A percentile compares a stretch with the other conserved stretches of the same genome.
These are phyloP conservation scores for Macaria liturata DNA, from an alignment of 2,888 invertebrate species.

Conservation along the genomic window DNA sequence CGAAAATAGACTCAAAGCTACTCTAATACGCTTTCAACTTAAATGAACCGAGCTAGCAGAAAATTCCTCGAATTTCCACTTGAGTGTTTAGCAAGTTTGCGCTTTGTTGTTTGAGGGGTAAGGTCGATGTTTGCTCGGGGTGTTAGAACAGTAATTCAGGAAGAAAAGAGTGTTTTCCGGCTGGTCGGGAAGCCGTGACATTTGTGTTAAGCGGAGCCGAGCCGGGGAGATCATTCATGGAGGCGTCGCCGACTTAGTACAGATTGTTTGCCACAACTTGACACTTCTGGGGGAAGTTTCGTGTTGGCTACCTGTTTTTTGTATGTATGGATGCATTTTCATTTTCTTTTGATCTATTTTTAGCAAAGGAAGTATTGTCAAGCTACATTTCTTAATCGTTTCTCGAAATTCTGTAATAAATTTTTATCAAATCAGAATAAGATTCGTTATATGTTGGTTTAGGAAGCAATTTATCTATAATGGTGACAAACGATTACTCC, in stretches of 20 bases:
- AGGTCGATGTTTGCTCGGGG: slow-evolving; percentile 47
- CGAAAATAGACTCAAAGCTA: slow-evolving; percentile 47
- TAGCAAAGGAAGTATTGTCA: no score
- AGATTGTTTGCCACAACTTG: slow-evolving; percentile 65
- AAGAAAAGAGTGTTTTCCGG: slow-evolving; percentile 83
- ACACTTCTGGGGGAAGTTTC: no score
- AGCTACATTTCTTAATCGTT: no score
- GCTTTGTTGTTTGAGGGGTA: slow-evolving; percentile 45
- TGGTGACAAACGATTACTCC: no score
- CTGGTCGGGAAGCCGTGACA: slow-evolving; percentile 78
- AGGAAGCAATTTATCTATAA: no score
- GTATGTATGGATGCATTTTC: no score
- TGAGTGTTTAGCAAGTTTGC: slow-evolving; percentile 33
- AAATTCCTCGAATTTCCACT: slow-evolving; percentile 76
- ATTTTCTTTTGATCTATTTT: no score
- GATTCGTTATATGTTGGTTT: no score
- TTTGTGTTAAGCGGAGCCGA: slow-evolving; percentile 79
- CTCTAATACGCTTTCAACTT: slow-evolving; percentile 51
- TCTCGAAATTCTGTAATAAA: no score
- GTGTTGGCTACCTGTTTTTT: no score
- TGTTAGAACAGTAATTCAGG: slow-evolving; percentile 66
- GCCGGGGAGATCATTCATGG: slow-evolving; percentile 76
- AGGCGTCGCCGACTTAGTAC: slow-evolving; percentile 53
- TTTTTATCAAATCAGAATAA: no score
- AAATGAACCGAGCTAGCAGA: slow-evolving; percentile 48